Evolutionary conservation across 2,797 vertebrate genomes (phyloP).

Genomic region (Novumbra hubbsi): DNA sequence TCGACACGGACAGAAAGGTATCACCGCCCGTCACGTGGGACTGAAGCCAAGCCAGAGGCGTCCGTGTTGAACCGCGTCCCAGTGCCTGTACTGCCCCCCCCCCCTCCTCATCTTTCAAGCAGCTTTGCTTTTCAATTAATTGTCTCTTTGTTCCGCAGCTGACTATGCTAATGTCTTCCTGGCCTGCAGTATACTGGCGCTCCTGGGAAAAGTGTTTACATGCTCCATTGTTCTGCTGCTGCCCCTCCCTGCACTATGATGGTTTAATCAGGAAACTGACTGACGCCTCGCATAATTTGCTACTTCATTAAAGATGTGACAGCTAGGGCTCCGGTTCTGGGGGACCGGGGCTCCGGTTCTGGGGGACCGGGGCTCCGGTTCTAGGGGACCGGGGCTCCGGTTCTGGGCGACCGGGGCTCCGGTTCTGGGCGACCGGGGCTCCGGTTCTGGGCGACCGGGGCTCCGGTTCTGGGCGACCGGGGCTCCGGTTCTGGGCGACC

Average conservation of each 20-base stretch:
- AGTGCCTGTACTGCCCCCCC: slow-evolving; percentile 83
- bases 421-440: too few relatives aligned
- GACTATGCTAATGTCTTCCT: slow-evolving; percentile 99
- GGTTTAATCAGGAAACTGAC: slow-evolving; percentile 98
- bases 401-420: too few relatives aligned
- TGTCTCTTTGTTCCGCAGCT: slow-evolving; percentile 92
- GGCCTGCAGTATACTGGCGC: slow-evolving; percentile 86
- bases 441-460: too few relatives aligned
- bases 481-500: too few relatives aligned
- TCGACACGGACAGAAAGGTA: slow-evolving; percentile 98
- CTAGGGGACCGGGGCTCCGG: too few relatives aligned
- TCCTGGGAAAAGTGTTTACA: slow-evolving; percentile 93
- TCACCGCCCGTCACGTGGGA: background rate
- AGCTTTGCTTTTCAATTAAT: slow-evolving; percentile 95
- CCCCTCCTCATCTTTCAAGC: slow-evolving; percentile 69
- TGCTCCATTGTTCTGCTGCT: slow-evolving; percentile 88
- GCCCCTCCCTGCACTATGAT: slow-evolving; percentile 87
- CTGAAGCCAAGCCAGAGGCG: background rate
- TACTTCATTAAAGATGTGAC: slow-evolving; percentile 72
- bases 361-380: slow-evolving; percentile 35
- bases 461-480: too few relatives aligned
- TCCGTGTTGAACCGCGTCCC: slow-evolving; percentile 86
- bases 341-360: too few relatives aligned
- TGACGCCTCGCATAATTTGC: slow-evolving; percentile 82
- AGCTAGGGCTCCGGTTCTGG: slow-evolving; percentile 4